Evolutionary conservation across 2,797 vertebrate genomes (phyloP).

Genomic region (Melanotaenia trifasciata): DNA sequence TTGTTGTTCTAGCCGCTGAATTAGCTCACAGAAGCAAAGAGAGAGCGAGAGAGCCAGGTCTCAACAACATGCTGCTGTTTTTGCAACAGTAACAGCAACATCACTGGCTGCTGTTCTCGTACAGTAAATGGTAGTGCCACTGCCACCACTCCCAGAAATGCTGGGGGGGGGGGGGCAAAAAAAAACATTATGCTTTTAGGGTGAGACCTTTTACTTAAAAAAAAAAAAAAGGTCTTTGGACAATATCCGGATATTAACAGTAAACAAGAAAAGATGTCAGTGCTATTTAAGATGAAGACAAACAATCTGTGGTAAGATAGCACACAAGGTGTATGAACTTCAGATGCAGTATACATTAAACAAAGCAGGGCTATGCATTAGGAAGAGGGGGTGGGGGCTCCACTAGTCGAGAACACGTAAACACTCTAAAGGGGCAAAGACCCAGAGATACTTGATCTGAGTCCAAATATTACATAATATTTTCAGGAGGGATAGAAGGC

Average conservation of each 20-base stretch:
- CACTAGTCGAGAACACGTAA: constrained; percentile 66
- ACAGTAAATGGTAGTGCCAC: constrained; percentile 41
- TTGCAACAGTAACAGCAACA: constrained; percentile 49
- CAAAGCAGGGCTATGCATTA: constrained; percentile 33
- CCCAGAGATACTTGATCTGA: constrained; percentile 67
- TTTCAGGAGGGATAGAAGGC: constrained; percentile 54
- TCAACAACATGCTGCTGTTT: constrained; percentile 69
- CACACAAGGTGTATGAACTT: constrained; percentile 73
- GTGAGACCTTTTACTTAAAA: constrained; percentile 43
- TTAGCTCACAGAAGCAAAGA: constrained; percentile 71
- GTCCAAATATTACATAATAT: constrained; percentile 74
- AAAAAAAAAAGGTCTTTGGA: constrained; percentile 34
- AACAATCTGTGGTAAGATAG: constrained; percentile 58
- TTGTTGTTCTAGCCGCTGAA: constrained; percentile 80
- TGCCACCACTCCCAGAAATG: constrained; percentile 43
- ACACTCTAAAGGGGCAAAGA: constrained; percentile 71
- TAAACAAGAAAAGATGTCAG: constrained; percentile 57
- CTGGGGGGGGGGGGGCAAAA: not conserved
- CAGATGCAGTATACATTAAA: constrained; percentile 63
- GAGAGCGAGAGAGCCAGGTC: constrained; percentile 36
- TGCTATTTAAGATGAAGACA: constrained; percentile 69
- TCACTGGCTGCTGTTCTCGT: constrained; percentile 51
- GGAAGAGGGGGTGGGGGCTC: constrained; percentile 36
- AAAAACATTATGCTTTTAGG: constrained; percentile 42
- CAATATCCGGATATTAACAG: constrained; percentile 68